Evolutionary conservation across 2,797 vertebrate genomes (phyloP).

Genomic region (Myotis daubentonii): DNA sequence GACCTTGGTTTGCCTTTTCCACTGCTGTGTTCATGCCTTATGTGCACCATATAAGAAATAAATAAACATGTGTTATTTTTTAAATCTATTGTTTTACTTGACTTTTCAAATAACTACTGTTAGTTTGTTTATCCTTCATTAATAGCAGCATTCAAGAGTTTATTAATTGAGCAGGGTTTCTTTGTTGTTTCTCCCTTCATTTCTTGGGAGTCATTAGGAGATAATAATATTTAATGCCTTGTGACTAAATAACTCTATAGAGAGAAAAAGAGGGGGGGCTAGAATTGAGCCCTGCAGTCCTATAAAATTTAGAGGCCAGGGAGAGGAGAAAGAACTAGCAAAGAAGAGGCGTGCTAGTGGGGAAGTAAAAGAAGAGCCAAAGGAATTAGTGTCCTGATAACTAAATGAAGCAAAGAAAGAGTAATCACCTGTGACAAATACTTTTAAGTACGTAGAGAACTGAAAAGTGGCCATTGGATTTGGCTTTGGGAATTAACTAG

Average conservation of each 20-base stretch:
- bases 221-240: not conserved
- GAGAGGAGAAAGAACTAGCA: not conserved
- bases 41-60: not conserved
- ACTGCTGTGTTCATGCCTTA: not conserved
- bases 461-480: not conserved
- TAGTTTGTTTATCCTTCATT: not conserved
- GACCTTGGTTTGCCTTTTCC: not conserved
- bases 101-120: not conserved
- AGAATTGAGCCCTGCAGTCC: not conserved
- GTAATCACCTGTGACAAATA: not conserved
- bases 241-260: not conserved
- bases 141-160: not conserved
- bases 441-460: not conserved
- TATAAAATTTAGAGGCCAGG: not conserved
- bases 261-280: not conserved
- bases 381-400: not conserved
- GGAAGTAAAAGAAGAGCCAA: not conserved
- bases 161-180: not conserved
- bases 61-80: not conserved
- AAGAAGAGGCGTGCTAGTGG: not conserved
- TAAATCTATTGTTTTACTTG: not conserved
- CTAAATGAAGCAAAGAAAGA: constrained; percentile 15
- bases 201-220: not conserved
- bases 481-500: not conserved
- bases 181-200: not conserved